Evolutionary conservation across 1,140 invertebrate species (phyloP).

Genomic region (Ooceraea biroi): DNA sequence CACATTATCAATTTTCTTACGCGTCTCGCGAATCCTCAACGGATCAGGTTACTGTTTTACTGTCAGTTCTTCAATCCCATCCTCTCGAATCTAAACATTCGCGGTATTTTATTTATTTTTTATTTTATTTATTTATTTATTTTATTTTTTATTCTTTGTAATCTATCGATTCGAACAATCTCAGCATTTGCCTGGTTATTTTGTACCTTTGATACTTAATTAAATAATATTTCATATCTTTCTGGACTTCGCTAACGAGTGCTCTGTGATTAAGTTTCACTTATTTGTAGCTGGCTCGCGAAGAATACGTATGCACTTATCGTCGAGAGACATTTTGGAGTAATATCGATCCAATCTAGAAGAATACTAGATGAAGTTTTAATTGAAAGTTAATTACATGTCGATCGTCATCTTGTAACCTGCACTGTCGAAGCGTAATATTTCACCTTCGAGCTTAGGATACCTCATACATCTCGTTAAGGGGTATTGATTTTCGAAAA

Average conservation of each 20-base stretch:
- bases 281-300: neutral
- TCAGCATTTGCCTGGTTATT: neutral
- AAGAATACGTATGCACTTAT: conserved; percentile 21
- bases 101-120: conserved; percentile 17
- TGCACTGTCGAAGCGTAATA: conserved; percentile 3
- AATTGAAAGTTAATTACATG: conserved; percentile 57
- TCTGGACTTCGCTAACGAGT: conserved; percentile 23
- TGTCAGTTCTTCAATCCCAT: conserved; percentile 7
- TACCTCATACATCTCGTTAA: conserved; percentile 12
- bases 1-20: conserved; percentile 39
- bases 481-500: conserved; percentile 17
- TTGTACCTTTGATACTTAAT: neutral
- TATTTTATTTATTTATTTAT: no score
- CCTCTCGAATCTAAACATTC: neutral
- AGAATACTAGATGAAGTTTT: conserved; percentile 28
- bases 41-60: neutral
- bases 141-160: conserved; percentile 24
- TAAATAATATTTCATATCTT: conserved; percentile 32
- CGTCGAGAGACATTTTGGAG: neutral
- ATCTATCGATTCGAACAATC: conserved; percentile 3
- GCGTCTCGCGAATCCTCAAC: neutral
- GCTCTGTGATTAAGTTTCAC: conserved; percentile 1
- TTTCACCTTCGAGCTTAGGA: neutral
- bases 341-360: conserved; percentile 48
- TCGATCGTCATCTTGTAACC: conserved; percentile 35